Percentiles rank a stretch among this genome's conserved stretches.
These are phyloP conservation scores for Nematolebias whitei DNA, from an alignment of 2,113 vertebrate species.

Conservation along the genomic window DNA sequence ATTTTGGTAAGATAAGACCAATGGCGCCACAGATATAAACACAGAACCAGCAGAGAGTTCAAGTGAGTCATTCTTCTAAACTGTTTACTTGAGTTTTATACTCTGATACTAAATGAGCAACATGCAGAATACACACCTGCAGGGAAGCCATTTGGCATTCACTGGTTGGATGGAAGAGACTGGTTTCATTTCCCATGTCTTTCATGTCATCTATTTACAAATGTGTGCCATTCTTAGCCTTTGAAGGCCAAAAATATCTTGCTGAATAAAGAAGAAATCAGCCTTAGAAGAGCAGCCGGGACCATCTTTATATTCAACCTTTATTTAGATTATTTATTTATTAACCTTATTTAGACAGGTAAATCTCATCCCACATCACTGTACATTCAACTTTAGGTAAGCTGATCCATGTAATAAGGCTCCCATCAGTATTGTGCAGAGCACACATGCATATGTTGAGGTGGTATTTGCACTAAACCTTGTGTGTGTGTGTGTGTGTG, in stretches of 20 bases:
- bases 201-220: slow-evolving; percentile 1
- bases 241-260: background rate
- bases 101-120: slow-evolving; percentile 21
- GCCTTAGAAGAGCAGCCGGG: background rate
- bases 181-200: background rate
- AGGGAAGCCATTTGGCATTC: background rate
- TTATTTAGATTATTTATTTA: no score
- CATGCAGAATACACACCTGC: slow-evolving; percentile 26
- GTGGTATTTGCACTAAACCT: background rate
- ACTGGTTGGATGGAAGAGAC: background rate
- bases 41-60: background rate
- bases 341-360: no score
- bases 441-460: background rate
- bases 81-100: slow-evolving; percentile 20
- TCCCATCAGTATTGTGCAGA: background rate
- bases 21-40: slow-evolving; percentile 28
- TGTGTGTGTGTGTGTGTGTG: background rate
- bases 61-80: slow-evolving; percentile 23
- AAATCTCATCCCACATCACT: no score
- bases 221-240: background rate
- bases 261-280: background rate
- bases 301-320: slow-evolving; percentile 3
- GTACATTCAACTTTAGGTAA: background rate
- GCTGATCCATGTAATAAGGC: background rate
- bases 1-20: background rate